These are phyloP conservation scores for Acleris literana DNA, from an alignment of 2,888 invertebrate genomes.

Conservation along the genomic window DNA sequence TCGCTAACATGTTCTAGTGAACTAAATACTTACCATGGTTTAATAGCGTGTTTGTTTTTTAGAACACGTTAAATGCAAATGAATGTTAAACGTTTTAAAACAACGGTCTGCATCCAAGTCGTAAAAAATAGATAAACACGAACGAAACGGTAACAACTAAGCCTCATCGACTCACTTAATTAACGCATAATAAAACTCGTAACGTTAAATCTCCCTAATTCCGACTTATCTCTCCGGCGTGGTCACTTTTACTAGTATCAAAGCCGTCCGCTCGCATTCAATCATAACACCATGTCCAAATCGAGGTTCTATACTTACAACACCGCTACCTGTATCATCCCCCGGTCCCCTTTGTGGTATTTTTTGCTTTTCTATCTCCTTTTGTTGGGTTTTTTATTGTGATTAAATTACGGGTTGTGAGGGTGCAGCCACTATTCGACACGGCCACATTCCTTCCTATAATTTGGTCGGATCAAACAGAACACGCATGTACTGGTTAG, in stretches of 20 bases:
- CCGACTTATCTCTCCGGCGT: constrained; percentile 14
- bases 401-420: constrained; percentile 77
- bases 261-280: constrained; percentile 23
- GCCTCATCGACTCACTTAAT: constrained; percentile 15
- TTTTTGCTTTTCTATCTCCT: constrained; percentile 61
- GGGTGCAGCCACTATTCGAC: constrained; percentile 75
- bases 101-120: neutral
- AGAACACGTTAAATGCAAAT: neutral
- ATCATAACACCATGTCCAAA: constrained; percentile 42
- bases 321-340: constrained; percentile 78
- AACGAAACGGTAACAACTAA: too few relatives aligned
- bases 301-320: constrained; percentile 44
- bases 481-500: constrained; percentile 49
- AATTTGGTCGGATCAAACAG: constrained; percentile 66
- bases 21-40: constrained; percentile 27
- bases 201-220: constrained; percentile 18
- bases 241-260: constrained; percentile 33
- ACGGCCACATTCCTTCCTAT: constrained; percentile 75
- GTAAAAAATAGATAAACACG: neutral
- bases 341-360: constrained; percentile 65
- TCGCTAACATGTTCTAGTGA: constrained; percentile 31
- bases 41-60: constrained; percentile 11
- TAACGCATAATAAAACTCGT: constrained; percentile 29
- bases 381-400: constrained; percentile 67
- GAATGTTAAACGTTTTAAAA: neutral